These are phyloP conservation scores for Oryzias curvinotus DNA, from an alignment of 2,113 vertebrate genomes.

Conservation along the genomic window DNA sequence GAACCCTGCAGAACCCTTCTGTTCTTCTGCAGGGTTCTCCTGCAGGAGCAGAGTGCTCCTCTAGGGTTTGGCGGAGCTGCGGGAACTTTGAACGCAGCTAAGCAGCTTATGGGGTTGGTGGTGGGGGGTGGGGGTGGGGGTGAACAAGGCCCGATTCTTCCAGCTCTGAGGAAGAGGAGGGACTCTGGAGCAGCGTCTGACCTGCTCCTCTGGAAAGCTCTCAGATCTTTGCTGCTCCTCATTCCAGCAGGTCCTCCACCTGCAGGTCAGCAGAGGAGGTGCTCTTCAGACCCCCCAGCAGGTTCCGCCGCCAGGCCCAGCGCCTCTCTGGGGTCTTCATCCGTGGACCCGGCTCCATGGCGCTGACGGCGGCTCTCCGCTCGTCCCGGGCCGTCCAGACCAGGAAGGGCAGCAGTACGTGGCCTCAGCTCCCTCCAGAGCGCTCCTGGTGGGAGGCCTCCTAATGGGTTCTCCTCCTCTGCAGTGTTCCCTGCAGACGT, in stretches of 20 bases:
- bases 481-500: slow-evolving; percentile 42
- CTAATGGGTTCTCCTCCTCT: neutral
- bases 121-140: no score
- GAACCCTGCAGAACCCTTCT: no score
- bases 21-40: no score
- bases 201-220: no score
- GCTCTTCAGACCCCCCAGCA: slow-evolving; percentile 66
- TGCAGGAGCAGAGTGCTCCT: no score
- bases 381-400: slow-evolving; percentile 37
- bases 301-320: slow-evolving; percentile 74
- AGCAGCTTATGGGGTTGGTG: no score
- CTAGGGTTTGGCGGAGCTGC: no score
- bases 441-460: neutral
- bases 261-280: slow-evolving; percentile 58
- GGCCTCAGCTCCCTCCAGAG: neutral
- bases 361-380: slow-evolving; percentile 41
- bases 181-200: no score
- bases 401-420: slow-evolving; percentile 65
- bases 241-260: slow-evolving; percentile 62
- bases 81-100: no score
- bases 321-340: slow-evolving; percentile 78
- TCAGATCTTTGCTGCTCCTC: neutral
- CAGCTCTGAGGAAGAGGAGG: no score
- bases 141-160: no score
- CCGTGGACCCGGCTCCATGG: slow-evolving; percentile 46